These are phyloP conservation scores for Thalassophryne amazonica DNA, from an alignment of 2,797 vertebrate genomes.

Conservation along the genomic window DNA sequence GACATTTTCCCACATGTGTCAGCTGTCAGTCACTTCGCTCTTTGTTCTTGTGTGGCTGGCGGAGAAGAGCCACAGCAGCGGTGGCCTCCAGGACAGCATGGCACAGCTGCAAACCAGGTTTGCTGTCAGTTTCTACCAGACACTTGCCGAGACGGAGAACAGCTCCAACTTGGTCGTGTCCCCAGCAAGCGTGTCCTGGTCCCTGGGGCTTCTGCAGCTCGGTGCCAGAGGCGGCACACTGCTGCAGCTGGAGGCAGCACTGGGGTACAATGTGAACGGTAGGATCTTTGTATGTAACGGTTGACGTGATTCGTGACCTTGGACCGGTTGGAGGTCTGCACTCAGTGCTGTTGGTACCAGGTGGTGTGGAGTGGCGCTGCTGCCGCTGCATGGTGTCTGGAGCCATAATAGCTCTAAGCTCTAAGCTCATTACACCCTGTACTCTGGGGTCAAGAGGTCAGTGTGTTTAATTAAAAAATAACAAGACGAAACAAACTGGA, in stretches of 20 bases:
- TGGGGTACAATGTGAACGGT: constrained; percentile 86
- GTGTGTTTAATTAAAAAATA: constrained; percentile 29
- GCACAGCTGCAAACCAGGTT: constrained; percentile 79
- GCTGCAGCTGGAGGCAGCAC: constrained; percentile 75
- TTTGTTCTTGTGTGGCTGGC: constrained; percentile 73
- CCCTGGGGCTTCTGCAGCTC: constrained; percentile 87
- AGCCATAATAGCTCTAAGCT: constrained; percentile 69
- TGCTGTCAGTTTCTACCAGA: constrained; percentile 80
- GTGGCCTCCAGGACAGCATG: constrained; percentile 73
- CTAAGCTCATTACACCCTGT: constrained; percentile 70
- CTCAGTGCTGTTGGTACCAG: constrained; percentile 64
- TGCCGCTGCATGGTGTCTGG: constrained; percentile 65
- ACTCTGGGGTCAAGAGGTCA: constrained; percentile 49
- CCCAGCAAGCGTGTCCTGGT: constrained; percentile 78
- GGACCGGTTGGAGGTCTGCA: constrained; percentile 20
- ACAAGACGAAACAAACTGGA: constrained; percentile 34
- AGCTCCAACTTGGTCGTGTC: constrained; percentile 84
- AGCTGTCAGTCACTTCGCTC: constrained; percentile 56
- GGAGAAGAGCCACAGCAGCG: constrained; percentile 48
- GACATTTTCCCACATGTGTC: constrained; percentile 64
- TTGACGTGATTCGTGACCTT: no score
- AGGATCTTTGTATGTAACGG: no score
- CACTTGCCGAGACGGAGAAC: constrained; percentile 64
- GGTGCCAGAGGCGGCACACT: constrained; percentile 85
- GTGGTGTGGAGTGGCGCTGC: constrained; percentile 61